Conservation (phyloP, 2,888 invertebrate species). For the Andrena dorsata region DNA sequence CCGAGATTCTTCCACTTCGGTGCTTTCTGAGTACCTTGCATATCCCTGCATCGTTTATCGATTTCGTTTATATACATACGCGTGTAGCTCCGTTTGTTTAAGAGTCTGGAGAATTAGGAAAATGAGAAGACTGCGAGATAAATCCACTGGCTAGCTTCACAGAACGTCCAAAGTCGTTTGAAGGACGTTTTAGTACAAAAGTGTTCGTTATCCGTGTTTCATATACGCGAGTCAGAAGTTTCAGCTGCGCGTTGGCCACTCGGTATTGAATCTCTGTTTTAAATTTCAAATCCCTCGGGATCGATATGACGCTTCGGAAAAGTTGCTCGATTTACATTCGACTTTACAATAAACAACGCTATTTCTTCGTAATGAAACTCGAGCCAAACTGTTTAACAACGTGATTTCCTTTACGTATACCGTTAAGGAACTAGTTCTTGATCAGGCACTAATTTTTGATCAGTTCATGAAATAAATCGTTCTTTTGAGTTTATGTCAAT, state of each 20-base stretch:
- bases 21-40: not conserved
- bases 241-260: not conserved
- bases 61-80: slow-evolving; percentile 23
- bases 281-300: slow-evolving; percentile 6
- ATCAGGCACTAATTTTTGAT: too few relatives aligned
- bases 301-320: not conserved
- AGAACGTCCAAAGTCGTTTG: not conserved
- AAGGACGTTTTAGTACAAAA: not conserved
- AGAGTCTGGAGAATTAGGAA: not conserved
- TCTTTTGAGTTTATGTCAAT: too few relatives aligned
- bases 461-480: too few relatives aligned
- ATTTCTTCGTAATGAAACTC: not conserved
- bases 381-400: not conserved
- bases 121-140: not conserved
- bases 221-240: not conserved
- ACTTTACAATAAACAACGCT: not conserved
- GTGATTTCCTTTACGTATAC: not conserved
- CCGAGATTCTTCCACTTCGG: slow-evolving; percentile 26
- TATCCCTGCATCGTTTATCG: slow-evolving; percentile 2
- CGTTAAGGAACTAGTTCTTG: too few relatives aligned
- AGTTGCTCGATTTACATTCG: slow-evolving; percentile 7
- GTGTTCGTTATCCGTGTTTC: not conserved
- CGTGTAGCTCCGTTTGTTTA: not conserved
- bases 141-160: not conserved
- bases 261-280: slow-evolving; percentile 11